These are phyloP conservation scores for Meganola albula DNA, from an alignment of 2,888 invertebrate genomes.

Conservation along the genomic window DNA sequence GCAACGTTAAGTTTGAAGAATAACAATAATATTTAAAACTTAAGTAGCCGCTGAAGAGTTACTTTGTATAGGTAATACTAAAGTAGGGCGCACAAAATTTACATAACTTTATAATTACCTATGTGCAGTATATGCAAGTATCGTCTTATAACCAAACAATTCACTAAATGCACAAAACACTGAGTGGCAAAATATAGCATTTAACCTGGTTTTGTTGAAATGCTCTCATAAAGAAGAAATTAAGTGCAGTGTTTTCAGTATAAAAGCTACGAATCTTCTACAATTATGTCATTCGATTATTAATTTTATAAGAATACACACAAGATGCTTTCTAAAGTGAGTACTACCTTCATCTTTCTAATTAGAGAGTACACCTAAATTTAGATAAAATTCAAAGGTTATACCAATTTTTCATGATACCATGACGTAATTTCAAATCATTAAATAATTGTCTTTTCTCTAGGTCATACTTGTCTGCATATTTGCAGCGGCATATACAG, in stretches of 20 bases:
- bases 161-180: constrained; percentile 1
- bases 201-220: no score
- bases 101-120: not conserved
- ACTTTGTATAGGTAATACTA: no score
- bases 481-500: constrained; percentile 32
- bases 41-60: no score
- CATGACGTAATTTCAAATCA: no score
- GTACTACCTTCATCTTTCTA: no score
- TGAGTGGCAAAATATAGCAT: no score
- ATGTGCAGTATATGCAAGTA: constrained; percentile 1
- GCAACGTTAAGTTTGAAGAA: no score
- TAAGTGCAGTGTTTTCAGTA: constrained; percentile 33
- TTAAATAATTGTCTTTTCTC: constrained; percentile 3
- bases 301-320: constrained; percentile 27
- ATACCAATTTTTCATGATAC: no score
- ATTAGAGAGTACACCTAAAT: no score
- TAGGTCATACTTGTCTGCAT: constrained; percentile 26
- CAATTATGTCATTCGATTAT: constrained; percentile 39
- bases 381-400: no score
- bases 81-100: no score
- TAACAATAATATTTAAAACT: no score
- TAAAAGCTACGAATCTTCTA: constrained; percentile 35
- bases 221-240: constrained; percentile 21
- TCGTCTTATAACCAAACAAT: constrained; percentile 4
- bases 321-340: constrained; percentile 48